Evolutionary conservation across 2,113 vertebrate species (phyloP), one percentile per base, ranked within the genome.

Genomic region (Sapayoa aenigma): DNA sequence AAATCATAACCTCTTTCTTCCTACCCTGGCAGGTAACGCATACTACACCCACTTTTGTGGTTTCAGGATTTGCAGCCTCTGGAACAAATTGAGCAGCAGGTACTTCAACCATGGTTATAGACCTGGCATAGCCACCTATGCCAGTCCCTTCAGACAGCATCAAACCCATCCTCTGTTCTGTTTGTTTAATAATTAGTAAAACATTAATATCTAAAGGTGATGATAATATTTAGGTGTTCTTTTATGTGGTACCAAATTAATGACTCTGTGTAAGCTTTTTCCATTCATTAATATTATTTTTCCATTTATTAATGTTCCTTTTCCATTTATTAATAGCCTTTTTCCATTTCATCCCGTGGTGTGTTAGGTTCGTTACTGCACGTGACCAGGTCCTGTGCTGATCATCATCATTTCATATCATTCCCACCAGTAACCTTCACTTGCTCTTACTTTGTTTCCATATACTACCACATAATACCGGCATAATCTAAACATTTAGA

Each of bases 51-150:
- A 87, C 56, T 81, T 87, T 91, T 42, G 77, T 92, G 94, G 80
- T 94, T 95, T 96, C 93, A 97, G 96, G 95, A 94, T 93, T 96
- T 96, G 95, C 94, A 94, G 93, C 80, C 90, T 94, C 83, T 96
- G 94, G 95, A 96, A 90, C 65, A 63, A 74, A 95, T 88, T 93
- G 94, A 86, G 94, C 93, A 95, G 87, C 91, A 93, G 79, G 91
- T 83, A 97, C 76, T 97, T 97, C 95, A 97, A 96, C 94, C 94
- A 95, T 94, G 65, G 83, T 74, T 93, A 44, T 7, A 84, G 90
- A 86, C 17, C 68, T 92, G 92, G 92, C 90, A 95, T 94, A 97
- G 79, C 59, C 0, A 0, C 22, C 68, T 94, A 93, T 94, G 94
- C 87, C 90, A 90, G 75, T 7, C 68, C 52, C 53, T 39, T 6